Percentiles rank a stretch among this genome's conserved stretches.
phyloP scores from a whole-genome alignment of 2,113 vertebrate species.

The Megaceryle torquata region DNA sequence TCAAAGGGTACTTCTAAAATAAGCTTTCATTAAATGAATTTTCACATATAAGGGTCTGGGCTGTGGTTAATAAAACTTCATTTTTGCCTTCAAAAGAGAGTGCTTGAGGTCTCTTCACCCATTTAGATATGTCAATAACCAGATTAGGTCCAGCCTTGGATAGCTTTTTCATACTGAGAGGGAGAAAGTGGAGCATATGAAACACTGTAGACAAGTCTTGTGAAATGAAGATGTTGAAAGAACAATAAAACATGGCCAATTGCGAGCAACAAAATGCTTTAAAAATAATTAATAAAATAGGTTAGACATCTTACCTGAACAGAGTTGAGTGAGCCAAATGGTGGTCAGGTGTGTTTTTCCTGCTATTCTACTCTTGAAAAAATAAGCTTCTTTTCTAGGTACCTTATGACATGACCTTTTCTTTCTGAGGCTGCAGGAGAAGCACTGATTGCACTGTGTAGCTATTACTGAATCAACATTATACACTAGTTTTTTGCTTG shows the following conservation, averaged over 20 bases:
- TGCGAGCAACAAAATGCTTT: background rate
- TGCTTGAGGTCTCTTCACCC: background rate
- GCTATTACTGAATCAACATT: background rate
- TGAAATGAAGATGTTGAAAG: background rate
- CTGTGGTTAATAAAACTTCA: background rate
- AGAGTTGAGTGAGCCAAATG: accelerated
- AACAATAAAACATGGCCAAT: background rate
- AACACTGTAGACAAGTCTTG: background rate
- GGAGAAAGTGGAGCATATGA: background rate
- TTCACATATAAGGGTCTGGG: background rate
- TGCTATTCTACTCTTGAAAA: background rate
- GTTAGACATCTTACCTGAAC: background rate
- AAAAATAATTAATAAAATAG: background rate
- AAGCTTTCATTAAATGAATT: background rate
- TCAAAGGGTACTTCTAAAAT: background rate
- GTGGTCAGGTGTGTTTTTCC: background rate
- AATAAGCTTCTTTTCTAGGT: background rate
- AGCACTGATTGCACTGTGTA: accelerated
- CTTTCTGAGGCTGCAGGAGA: background rate
- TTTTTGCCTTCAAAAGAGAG: background rate
- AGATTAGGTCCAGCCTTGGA: background rate
- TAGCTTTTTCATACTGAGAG: background rate
- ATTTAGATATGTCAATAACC: background rate
- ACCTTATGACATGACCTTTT: background rate
- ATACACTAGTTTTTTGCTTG: background rate